Evolutionary conservation across 2,113 vertebrate genomes (phyloP), one percentile per base, ranked within the genome.

Genomic region (Plecotus auritus): DNA sequence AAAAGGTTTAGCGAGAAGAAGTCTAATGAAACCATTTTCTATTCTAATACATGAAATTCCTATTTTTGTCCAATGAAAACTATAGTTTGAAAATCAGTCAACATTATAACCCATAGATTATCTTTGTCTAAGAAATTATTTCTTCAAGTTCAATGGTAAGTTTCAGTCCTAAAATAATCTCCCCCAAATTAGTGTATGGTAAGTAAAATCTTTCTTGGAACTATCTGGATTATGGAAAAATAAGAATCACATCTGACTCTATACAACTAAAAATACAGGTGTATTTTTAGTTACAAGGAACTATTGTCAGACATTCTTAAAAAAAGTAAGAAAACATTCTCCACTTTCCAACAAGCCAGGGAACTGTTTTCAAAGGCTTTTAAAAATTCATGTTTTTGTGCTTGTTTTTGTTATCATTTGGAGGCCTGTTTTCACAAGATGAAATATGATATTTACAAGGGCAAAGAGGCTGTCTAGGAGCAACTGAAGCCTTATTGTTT

Each of bases 321-420:
- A 76, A 64, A 69, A 74, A 76, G 18, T 2, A 56, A 82, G 40
- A 81, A 87, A 89, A 84, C 12, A 64, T 88, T 84, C 7, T 89
- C 45, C 84, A 40, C 37, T 94, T 86, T 90, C 45, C 61, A 54
- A 37, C 35, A 90, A 88, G 67, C 23, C 59, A 83, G 49, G 22
- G 13, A 74, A 83, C 22, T 87, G 26, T 96, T 96, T 92, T 45
- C 85, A 87, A 93, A 93, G 12, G 10, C 45, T 64, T 95, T 94
- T n/a, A 42, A 90, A 92, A 64, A 83, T 4, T 4, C 37, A 6
- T 47, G 13, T 54, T 84, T 84, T 76, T 40, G 54, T 67, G 40
- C 40, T 86, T 95, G 74, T 66, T 95, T 95, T 94, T 92, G 37
- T 93, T 95, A 72, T 86, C 83, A 54, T 91, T 90, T 89, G 42